Base-by-base conservation (phyloP, 1,140 invertebrate species). In the Goniozus legneri region DNA sequence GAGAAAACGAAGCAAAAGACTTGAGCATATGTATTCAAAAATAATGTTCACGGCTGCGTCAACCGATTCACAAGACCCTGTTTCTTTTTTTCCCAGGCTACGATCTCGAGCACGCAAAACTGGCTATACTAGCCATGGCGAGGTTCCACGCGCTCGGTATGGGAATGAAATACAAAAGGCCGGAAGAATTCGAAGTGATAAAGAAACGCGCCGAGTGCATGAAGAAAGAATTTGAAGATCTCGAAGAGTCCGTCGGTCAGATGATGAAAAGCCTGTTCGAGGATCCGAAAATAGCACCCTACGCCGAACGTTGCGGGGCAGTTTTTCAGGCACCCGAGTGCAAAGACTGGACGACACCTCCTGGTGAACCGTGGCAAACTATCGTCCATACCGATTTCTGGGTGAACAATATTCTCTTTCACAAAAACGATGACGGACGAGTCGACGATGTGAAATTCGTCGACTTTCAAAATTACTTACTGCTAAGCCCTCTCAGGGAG, bases 331-430 rank as follows among this genome's bases (percentile, higher is more conserved):
- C 56, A 13, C 10, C 52, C 45, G n/a, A 40, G 38, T 20, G 60
- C 24, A 56, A 15, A 21, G 49, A 48, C 10, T 62, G 67, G 58
- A 14, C 50, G 1, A 42, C 51, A 1, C 24, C 42, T 0, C 66
- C 69, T 0, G 57, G 61, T 0, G 71, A 78, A 37, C 66, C 71
- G 0, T 84, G 76, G 64, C 75, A 73, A 0, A 79, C 76, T 0
- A 74, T 80, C 15, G 62, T 75, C 2, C 84, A 85, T 40, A 67
- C 75, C 0, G 84, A 85, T 61, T 75, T 82, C 33, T 85, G 83
- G 83, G 66, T 76, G 3, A 84, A 83, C 54, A 86, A 86, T 51
- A 71, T 83, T 1, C 73, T 86, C 63, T 77, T 78, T 34, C 67
- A 66, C 31, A 20, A 41, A 10, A 40, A 58, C 2, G 56, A 75